Conservation (phyloP, 2,797 vertebrate species). For the Pseudochirops corinnae region DNA sequence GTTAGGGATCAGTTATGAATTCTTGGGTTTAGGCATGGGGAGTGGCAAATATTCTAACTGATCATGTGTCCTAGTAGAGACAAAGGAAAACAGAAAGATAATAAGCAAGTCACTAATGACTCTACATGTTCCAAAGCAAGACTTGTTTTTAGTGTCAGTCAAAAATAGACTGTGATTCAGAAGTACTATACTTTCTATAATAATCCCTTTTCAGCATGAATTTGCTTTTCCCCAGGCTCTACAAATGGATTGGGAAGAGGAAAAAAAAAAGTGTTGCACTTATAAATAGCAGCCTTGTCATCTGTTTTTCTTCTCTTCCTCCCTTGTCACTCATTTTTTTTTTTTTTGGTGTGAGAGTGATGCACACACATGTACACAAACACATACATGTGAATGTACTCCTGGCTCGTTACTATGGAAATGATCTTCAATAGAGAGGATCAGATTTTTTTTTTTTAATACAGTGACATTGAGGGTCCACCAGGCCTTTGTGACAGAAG, state of each 20-base stretch:
- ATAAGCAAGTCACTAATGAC: conserved; percentile 1
- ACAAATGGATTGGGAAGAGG: conserved; percentile 45
- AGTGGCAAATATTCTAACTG: not conserved
- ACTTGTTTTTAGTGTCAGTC: conserved; percentile 40
- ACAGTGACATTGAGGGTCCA: not conserved
- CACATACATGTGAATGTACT: not conserved
- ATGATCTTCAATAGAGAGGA: not conserved
- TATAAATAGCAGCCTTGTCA: conserved; percentile 58
- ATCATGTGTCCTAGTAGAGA: not conserved
- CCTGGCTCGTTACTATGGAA: not conserved
- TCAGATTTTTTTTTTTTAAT: too few relatives aligned
- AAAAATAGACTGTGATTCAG: conserved; percentile 56
- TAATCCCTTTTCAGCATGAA: conserved; percentile 53
- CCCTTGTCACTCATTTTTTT: conserved; percentile 37
- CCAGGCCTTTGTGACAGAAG: not conserved
- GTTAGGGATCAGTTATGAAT: not conserved
- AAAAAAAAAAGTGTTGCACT: conserved; percentile 49
- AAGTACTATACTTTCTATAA: conserved; percentile 54
- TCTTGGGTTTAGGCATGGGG: not conserved
- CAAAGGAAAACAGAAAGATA: not conserved
- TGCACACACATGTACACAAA: not conserved
- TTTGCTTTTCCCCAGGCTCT: conserved; percentile 51
- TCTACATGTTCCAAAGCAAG: not conserved
- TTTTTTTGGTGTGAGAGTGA: not conserved
- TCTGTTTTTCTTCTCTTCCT: conserved; percentile 8